Evolutionary conservation across 2,888 invertebrate species (phyloP).

Genomic region (Gandaritis pyraliata): DNA sequence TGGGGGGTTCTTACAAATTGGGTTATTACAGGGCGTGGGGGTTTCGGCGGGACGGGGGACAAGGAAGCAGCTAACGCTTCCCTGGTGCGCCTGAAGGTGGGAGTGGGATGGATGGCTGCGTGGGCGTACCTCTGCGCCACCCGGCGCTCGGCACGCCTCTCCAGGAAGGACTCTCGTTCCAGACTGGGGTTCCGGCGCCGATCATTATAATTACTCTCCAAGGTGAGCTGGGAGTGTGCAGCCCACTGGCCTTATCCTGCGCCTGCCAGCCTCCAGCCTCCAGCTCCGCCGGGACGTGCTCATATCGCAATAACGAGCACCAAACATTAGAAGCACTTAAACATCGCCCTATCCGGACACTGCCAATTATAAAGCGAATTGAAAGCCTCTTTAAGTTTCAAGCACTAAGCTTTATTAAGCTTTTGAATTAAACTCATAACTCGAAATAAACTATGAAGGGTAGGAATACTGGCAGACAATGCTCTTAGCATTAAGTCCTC

Average conservation of each 20-base stretch:
- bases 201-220: conserved; percentile 85
- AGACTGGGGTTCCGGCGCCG: conserved; percentile 80
- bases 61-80: conserved; percentile 50
- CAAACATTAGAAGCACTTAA: conserved; percentile 75
- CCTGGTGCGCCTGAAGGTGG: conserved; percentile 40
- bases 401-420: conserved; percentile 60
- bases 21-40: conserved; percentile 82
- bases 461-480: too few relatives aligned
- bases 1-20: conserved; percentile 85
- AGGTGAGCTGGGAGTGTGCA: conserved; percentile 77
- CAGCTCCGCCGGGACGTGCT: conserved; percentile 70
- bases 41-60: conserved; percentile 70
- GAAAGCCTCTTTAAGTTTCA: conserved; percentile 63
- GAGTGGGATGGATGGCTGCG: conserved; percentile 64
- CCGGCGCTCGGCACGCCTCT: conserved; percentile 78
- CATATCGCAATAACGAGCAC: conserved; percentile 72
- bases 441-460: conserved; percentile 46
- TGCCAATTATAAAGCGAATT: conserved; percentile 71
- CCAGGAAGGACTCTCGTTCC: conserved; percentile 80
- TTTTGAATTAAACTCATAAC: conserved; percentile 48
- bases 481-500: too few relatives aligned
- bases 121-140: conserved; percentile 80
- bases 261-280: conserved; percentile 51
- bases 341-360: conserved; percentile 67
- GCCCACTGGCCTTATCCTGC: conserved; percentile 74